Evolutionary conservation across 2,888 invertebrate species (phyloP), one percentile per base, ranked within the genome.

Genomic region (Eilema sororculum): DNA sequence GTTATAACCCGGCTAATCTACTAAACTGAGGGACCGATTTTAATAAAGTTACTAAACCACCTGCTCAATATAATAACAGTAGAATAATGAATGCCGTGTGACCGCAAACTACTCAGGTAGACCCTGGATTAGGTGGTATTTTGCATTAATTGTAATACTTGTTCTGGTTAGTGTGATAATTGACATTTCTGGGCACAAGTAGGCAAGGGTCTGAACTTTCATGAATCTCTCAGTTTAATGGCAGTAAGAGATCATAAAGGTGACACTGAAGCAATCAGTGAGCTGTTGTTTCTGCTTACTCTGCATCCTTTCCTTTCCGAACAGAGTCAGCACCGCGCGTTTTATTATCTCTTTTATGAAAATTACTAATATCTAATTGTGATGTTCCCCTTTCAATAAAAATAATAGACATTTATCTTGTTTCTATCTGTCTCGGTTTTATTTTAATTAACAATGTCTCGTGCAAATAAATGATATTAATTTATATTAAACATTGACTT

Each of bases 21-120:
- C 22, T 59, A 72, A 72, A 28, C 60, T 41, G 63, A 56, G 70
- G 69, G 56, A 64, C 68, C 69, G 63, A 68, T 72, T 69, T 72
- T 69, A 66, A 78, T 80, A 74, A 68, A 77, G 63, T 67, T 63
- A 63, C 69, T 69, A 64, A 78, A 68, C 74, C 71, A 71, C 68
- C 52, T 56, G 68, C 30, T 66, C 65, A 62, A 74, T 74, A 73
- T 69, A 62, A 57, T 67, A 71, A 66, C 68, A 4, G 59, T 62
- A 65, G 65, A 25, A 28, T 57, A 65, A 41, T 24, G 61, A 78
- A 80, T 80, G 75, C 46, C 57, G n/a, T 13, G 25, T 60, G 52
- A 61, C 58, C 60, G 59, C 75, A 71, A 80, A 74, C 56, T n/a
- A n/a, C 28, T 63, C 25, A 25, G 24, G 4, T 46, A 46, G 20